Conservation (phyloP, 2,113 vertebrate species). For the Chionomys nivalis region DNA sequence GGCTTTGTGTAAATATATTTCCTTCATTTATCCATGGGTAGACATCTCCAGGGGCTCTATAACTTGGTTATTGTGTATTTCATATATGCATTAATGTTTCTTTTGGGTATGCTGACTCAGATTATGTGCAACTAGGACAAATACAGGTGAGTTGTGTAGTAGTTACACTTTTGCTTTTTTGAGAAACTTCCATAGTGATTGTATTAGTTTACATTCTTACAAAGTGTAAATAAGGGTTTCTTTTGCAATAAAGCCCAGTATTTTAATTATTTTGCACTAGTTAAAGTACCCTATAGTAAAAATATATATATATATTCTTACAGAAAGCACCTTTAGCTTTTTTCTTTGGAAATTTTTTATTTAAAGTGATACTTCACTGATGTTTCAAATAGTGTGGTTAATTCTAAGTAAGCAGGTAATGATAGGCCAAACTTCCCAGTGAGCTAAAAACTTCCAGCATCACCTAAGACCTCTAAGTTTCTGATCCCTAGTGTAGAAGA, state of each 20-base stretch:
- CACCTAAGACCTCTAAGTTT: background rate
- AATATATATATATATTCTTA: background rate
- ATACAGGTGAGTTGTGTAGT: background rate
- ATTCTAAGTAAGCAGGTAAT: background rate
- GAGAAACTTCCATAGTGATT: background rate
- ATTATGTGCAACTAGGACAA: background rate
- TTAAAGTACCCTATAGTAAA: background rate
- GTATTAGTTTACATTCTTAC: background rate
- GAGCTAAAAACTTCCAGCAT: background rate
- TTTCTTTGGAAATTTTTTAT: background rate
- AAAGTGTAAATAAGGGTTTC: background rate
- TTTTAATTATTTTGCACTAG: background rate
- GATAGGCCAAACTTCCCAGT: background rate
- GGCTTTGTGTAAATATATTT: too few relatives aligned
- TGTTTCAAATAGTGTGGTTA: conserved; percentile 12
- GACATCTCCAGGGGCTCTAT: background rate
- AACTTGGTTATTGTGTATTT: background rate
- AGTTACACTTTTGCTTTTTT: background rate
- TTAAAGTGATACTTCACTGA: background rate
- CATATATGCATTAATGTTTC: background rate
- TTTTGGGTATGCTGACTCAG: background rate
- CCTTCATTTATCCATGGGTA: background rate
- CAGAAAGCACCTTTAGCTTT: background rate
- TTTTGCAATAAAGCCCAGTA: background rate
- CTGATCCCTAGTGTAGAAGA: background rate